These are phyloP conservation scores for Kryphioiulus occultus DNA, from an alignment of 2,888 invertebrate genomes.

Conservation along the genomic window DNA sequence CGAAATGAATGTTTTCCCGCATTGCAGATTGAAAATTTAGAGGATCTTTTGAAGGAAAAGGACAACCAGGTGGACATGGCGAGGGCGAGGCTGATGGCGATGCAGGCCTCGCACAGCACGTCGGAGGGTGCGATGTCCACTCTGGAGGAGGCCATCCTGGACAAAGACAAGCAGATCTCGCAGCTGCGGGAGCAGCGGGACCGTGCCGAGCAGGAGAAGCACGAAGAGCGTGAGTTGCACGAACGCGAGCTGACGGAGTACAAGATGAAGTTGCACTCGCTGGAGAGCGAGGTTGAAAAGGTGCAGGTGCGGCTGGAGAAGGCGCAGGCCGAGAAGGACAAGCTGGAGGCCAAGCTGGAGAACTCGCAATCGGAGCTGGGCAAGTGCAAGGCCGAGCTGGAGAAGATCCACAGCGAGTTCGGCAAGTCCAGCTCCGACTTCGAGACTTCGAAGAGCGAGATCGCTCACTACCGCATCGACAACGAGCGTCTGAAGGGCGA, in stretches of 20 bases:
- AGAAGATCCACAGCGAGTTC: slow-evolving; percentile 88
- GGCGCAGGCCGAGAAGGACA: slow-evolving; percentile 88
- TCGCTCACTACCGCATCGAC: slow-evolving; percentile 67
- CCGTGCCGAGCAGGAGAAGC: slow-evolving; percentile 92
- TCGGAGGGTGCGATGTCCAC: slow-evolving; percentile 92
- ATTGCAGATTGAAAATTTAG: slow-evolving; percentile 90
- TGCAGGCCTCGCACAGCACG: slow-evolving; percentile 92
- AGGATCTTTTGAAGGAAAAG: slow-evolving; percentile 96
- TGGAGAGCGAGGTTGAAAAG: slow-evolving; percentile 77
- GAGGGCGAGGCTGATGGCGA: slow-evolving; percentile 81
- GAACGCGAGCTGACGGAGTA: slow-evolving; percentile 93
- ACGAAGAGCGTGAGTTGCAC: slow-evolving; percentile 92
- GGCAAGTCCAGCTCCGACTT: slow-evolving; percentile 89
- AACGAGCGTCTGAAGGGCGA: slow-evolving; percentile 80
- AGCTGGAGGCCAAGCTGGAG: slow-evolving; percentile 88
- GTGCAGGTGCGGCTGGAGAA: slow-evolving; percentile 80
- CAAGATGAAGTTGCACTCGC: slow-evolving; percentile 89
- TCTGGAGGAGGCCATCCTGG: slow-evolving; percentile 92
- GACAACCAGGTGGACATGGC: slow-evolving; percentile 98
- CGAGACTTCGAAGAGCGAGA: slow-evolving; percentile 84
- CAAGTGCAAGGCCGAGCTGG: slow-evolving; percentile 91
- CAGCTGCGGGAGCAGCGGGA: slow-evolving; percentile 93
- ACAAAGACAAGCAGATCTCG: slow-evolving; percentile 97
- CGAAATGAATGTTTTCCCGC: slow-evolving; percentile 42
- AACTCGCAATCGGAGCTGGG: slow-evolving; percentile 92